These are phyloP conservation scores for Meteorus sp. DNA, from an alignment of 1,140 invertebrate species.

Conservation along the genomic window DNA sequence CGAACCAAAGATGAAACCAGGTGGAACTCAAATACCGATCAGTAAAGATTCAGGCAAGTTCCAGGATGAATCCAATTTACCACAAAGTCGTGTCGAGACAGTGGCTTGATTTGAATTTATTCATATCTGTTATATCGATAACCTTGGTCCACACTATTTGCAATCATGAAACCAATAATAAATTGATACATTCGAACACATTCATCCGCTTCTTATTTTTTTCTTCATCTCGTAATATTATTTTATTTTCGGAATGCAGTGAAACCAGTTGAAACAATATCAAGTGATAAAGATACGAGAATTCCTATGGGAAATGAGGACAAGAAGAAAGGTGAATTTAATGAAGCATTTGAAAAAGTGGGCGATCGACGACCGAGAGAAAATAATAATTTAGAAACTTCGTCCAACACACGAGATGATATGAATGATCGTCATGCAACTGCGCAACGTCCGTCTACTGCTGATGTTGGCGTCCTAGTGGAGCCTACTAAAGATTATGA, in stretches of 20 bases:
- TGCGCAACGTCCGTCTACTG: slow-evolving; percentile 13
- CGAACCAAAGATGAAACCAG: slow-evolving; percentile 40
- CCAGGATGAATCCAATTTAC: slow-evolving; percentile 1
- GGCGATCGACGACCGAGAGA: neutral
- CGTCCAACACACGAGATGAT: slow-evolving; percentile 12
- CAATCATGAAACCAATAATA: neutral
- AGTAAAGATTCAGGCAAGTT: slow-evolving; percentile 46
- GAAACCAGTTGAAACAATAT: slow-evolving; percentile 34
- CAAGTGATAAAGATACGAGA: slow-evolving; percentile 37
- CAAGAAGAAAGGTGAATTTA: slow-evolving; percentile 25
- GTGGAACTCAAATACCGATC: slow-evolving; percentile 37
- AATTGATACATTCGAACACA: neutral
- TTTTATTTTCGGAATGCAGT: slow-evolving; percentile 16
- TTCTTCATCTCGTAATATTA: slow-evolving; percentile 9
- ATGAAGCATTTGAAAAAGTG: slow-evolving; percentile 35
- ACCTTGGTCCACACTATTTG: neutral
- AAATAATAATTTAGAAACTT: slow-evolving; percentile 5
- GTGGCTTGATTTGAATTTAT: slow-evolving; percentile 20
- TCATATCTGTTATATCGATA: slow-evolving; percentile 8
- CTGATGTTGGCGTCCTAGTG: slow-evolving; percentile 9
- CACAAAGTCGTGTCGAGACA: slow-evolving; percentile 24
- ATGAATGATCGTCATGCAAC: neutral
- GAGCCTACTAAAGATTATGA: slow-evolving; percentile 20
- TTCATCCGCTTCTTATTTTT: neutral
- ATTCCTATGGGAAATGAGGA: slow-evolving; percentile 20